phyloP scores from a whole-genome alignment of 64 coral and sea anemone genomes.

The Stichodactyla helianthus region DNA sequence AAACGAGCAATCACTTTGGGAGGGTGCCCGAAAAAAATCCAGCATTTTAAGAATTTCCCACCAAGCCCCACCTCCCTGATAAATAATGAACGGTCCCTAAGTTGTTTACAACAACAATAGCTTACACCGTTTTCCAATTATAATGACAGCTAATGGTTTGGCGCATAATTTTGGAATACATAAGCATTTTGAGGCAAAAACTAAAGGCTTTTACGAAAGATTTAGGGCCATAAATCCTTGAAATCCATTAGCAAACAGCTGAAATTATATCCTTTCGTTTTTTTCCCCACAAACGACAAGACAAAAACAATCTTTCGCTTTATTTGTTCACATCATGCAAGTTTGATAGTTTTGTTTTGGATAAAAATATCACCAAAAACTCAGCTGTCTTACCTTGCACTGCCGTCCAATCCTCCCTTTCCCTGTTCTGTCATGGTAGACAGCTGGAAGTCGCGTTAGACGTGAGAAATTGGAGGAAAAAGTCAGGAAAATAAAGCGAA shows the following conservation, averaged over 20 bases:
- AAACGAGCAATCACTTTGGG: no score
- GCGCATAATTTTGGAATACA: background rate
- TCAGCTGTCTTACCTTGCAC: background rate
- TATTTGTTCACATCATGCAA: background rate
- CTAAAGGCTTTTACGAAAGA: background rate
- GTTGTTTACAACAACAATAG: no score
- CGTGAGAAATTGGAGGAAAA: background rate
- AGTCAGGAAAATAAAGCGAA: background rate
- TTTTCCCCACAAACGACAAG: background rate
- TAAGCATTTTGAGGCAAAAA: background rate
- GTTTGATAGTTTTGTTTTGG: background rate
- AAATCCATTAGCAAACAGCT: background rate
- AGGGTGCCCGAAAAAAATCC: no score
- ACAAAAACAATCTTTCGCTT: background rate
- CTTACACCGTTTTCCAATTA: no score
- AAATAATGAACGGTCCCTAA: no score
- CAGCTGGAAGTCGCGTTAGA: background rate
- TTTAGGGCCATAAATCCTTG: background rate
- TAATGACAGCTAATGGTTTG: no score
- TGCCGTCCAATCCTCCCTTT: background rate
- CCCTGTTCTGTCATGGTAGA: slow-evolving; percentile 3
- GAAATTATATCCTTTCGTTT: background rate
- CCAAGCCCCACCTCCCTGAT: no score
- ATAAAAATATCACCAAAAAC: background rate
- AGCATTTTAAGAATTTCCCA: no score